Base-by-base conservation (phyloP, 2,113 vertebrate genomes). In the Fulmarus glacialis region DNA sequence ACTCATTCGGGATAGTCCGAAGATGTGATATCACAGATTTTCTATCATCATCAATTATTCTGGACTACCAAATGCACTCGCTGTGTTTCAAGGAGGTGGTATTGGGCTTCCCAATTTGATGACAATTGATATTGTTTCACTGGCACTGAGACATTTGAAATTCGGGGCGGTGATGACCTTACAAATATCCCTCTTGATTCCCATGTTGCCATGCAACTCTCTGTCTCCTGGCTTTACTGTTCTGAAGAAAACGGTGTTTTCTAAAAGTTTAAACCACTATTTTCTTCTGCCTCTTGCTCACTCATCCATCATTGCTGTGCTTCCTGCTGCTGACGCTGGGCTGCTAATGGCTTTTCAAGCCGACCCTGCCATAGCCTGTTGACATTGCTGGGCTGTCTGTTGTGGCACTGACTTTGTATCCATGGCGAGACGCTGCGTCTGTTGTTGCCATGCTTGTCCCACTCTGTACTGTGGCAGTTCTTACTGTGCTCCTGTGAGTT, bases 381-480 rank as follows among this genome's bases (percentile, higher is more conserved):
- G 70, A 13, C 24, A 12, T 18, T 42, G 36, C 52, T 27, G 15
- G 62, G 60, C 36, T 82, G 9, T 24, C 66, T 60, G 0, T 7
- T 75, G 45, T 40, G 32, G 48, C 20, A 6, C n/a, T n/a, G 67
- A 16, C 29, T 78, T 67, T 7, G 38, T n/a, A 36, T 45, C 40
- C 20, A 10, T 1, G 3, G 32, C 45, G 66, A 66, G 36, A 68
- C 0, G 2, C 36, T 22, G 47, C 1, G 2, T n/a, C 53, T 74
- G 6, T 24, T 64, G 27, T 17, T 86, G 27, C 29, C 15, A 1
- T 21, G 6, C 30, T 87, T 47, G 8, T 62, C 32, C 38, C 15
- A 7, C 9, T 72, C 45, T 42, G 2, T 36, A 12, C 29, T 52
- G 38, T 3, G 64, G 38, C 14, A 72, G 38, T 53, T 82, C 75